Conservation (phyloP, 2,888 invertebrate species). For the Melinaea menophilus region DNA sequence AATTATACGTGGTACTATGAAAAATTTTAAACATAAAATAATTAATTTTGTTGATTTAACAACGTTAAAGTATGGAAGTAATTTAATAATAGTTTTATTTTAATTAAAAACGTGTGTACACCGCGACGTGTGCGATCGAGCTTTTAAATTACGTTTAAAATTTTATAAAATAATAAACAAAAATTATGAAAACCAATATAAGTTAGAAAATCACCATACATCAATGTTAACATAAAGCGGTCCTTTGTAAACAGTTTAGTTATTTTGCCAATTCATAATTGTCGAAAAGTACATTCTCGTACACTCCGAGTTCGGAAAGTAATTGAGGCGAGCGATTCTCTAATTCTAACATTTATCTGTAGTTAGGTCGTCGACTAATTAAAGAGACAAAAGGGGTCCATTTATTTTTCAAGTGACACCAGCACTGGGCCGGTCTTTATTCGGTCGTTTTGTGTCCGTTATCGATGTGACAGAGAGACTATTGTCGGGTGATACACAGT, state of each 20-base stretch:
- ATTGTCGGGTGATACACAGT: constrained; percentile 9
- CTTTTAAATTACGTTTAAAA: not conserved
- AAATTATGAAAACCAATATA: not conserved
- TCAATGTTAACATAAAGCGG: not conserved
- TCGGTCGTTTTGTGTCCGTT: constrained; percentile 28
- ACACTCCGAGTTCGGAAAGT: constrained; percentile 25
- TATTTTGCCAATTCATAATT: constrained; percentile 9
- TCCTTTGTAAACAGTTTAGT: not conserved
- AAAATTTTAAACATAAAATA: no score
- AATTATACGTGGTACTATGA: no score
- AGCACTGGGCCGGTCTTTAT: constrained; percentile 24
- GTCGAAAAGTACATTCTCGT: constrained; percentile 21
- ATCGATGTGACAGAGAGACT: constrained; percentile 20
- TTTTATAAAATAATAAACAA: not conserved
- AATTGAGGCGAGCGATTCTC: constrained; percentile 24
- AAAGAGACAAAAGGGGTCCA: constrained; percentile 29
- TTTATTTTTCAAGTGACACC: constrained; percentile 35
- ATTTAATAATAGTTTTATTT: not conserved
- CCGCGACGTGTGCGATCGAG: not conserved
- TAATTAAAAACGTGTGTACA: no score
- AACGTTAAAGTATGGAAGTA: not conserved
- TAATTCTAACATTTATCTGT: constrained; percentile 23
- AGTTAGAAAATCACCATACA: no score
- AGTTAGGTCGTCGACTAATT: constrained; percentile 29
- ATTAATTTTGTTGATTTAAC: not conserved